Percentiles rank a stretch among this genome's conserved stretches.
Conservation (phyloP, 2,113 vertebrate genomes). For the Polypterus bichir region DNA sequence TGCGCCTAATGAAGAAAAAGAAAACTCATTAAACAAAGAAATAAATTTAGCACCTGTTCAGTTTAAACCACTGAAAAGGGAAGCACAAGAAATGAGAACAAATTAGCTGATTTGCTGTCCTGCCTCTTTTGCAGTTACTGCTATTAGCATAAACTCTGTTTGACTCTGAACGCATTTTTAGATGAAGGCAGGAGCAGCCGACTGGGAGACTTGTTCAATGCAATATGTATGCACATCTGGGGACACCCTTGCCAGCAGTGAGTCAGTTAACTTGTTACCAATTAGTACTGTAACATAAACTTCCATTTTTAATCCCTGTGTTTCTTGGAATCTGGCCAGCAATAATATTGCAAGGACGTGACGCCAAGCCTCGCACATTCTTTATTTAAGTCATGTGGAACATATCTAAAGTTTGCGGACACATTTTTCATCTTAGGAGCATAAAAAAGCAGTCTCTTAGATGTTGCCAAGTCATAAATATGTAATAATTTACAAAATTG, state of each 20-base stretch:
- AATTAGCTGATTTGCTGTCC: no score
- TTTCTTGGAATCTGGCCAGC: conserved; percentile 49
- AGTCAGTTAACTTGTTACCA: background rate
- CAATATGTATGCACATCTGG: no score
- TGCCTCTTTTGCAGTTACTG: no score
- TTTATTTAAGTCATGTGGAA: conserved; percentile 57
- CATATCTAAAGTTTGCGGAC: conserved; percentile 49
- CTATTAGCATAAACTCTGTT: no score
- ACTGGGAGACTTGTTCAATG: no score
- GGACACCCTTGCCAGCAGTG: background rate
- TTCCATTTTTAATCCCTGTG: conserved; percentile 43
- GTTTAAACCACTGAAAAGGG: no score
- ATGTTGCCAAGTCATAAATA: conserved; percentile 66
- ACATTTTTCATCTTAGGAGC: conserved; percentile 60
- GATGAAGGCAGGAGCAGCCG: no score
- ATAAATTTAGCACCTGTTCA: no score
- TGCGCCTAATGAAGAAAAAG: no score
- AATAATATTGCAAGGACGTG: conserved; percentile 47
- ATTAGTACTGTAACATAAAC: background rate
- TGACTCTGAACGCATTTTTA: no score
- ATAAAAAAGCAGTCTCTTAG: conserved; percentile 66
- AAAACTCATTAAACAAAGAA: no score
- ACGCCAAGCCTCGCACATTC: conserved; percentile 47
- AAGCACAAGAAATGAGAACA: no score
- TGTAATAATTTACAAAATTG: conserved; percentile 56